Percentiles rank a stretch among this genome's conserved stretches.
phyloP scores from a whole-genome alignment of 1,140 invertebrate species.

The Neelides sp. region DNA sequence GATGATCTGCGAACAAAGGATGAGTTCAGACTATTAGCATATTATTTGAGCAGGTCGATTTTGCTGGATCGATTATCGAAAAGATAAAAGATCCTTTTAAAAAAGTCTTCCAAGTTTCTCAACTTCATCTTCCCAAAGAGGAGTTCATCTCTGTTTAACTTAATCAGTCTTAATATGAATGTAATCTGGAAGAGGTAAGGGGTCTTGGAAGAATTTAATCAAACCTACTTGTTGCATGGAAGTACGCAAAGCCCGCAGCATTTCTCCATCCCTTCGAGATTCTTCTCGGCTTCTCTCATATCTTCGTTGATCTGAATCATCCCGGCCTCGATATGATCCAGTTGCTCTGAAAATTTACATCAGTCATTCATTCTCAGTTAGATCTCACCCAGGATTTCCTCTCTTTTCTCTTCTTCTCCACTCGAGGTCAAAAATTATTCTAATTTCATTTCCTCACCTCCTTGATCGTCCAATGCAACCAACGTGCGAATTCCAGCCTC shows the following conservation, averaged over 20 bases:
- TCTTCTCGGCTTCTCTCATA: constrained; percentile 60
- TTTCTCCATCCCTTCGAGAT: constrained; percentile 57
- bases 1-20: constrained; percentile 48
- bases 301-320: constrained; percentile 59
- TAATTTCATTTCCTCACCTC: constrained; percentile 49
- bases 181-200: background rate
- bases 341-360: constrained; percentile 43
- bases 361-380: background rate
- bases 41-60: background rate
- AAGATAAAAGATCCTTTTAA: background rate
- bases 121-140: background rate
- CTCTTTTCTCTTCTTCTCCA: too few relatives aligned
- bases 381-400: too few relatives aligned
- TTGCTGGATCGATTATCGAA: background rate
- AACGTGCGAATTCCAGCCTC: constrained; percentile 49
- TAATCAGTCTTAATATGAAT: background rate
- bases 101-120: background rate
- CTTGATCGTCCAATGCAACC: constrained; percentile 47
- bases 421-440: constrained; percentile 7
- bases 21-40: constrained; percentile 3
- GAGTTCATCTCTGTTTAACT: background rate
- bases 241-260: constrained; percentile 42
- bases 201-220: background rate
- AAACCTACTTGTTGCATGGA: constrained; percentile 30
- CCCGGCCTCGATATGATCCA: constrained; percentile 55